Percentiles rank a stretch among this genome's conserved stretches.
phyloP scores from a whole-genome alignment of 2,888 invertebrate genomes.

The Limenitis camilla region DNA sequence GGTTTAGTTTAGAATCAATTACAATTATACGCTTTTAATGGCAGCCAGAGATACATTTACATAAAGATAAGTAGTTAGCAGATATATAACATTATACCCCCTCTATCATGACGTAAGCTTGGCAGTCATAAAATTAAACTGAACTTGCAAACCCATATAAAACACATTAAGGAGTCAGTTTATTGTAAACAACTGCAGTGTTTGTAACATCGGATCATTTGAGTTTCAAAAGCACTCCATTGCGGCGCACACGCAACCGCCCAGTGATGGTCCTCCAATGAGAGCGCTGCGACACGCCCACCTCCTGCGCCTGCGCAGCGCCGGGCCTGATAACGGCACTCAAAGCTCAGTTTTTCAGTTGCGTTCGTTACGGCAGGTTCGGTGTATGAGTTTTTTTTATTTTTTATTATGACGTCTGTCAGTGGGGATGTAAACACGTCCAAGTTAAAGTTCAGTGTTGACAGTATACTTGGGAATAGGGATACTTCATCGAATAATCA shows the following conservation, averaged over 20 bases:
- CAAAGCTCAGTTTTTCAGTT: conserved; percentile 56
- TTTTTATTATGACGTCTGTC: conserved; percentile 48
- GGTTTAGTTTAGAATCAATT: conserved; percentile 4
- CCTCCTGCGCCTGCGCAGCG: conserved; percentile 46
- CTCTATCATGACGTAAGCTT: conserved; percentile 50
- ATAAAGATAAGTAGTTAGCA: neutral
- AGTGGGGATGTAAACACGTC: conserved; percentile 50
- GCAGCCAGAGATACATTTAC: conserved; percentile 1
- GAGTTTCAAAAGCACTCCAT: conserved; percentile 45
- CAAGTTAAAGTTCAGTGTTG: conserved; percentile 81
- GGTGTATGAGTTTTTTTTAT: conserved; percentile 4
- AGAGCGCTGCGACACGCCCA: conserved; percentile 52
- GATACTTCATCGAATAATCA: conserved; percentile 27
- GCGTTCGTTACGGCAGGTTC: conserved; percentile 38
- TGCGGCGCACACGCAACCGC: conserved; percentile 45
- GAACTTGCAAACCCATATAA: conserved; percentile 65
- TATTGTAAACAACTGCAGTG: conserved; percentile 69
- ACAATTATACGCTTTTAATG: conserved; percentile 7
- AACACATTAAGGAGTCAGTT: conserved; percentile 65
- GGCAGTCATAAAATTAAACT: conserved; percentile 58
- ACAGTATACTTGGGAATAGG: conserved; percentile 77
- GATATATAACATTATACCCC: conserved; percentile 25
- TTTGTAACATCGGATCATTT: conserved; percentile 61
- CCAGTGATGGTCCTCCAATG: conserved; percentile 48
- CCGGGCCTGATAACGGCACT: conserved; percentile 32